A percentile compares a stretch with the other conserved stretches of the same genome.
These are phyloP conservation scores for Cecropterus lyciades DNA, from an alignment of 1,140 invertebrate species.

Conservation along the genomic window DNA sequence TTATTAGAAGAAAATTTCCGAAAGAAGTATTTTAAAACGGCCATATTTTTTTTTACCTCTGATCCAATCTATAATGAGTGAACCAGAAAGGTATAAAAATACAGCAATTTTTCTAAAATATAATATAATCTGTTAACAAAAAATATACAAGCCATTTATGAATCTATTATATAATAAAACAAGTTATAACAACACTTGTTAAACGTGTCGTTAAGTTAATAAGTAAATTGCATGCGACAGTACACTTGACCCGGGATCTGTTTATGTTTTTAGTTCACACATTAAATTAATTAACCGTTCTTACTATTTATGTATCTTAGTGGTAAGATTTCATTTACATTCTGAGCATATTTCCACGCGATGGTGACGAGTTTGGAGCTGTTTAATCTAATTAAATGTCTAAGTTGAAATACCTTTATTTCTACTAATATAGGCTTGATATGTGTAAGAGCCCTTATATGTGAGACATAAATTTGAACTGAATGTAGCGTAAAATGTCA, in stretches of 20 bases:
- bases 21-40: too few relatives aligned
- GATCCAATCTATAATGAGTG: too few relatives aligned
- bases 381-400: conserved; percentile 7
- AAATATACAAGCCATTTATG: too few relatives aligned
- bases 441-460: background rate
- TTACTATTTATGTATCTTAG: conserved; percentile 3
- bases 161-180: too few relatives aligned
- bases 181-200: too few relatives aligned
- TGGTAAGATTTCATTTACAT: conserved; percentile 7
- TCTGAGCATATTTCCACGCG: conserved; percentile 14
- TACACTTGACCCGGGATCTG: too few relatives aligned
- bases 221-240: background rate
- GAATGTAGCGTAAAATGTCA: background rate
- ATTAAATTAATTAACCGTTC: conserved; percentile 17
- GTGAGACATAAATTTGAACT: background rate
- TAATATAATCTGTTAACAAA: too few relatives aligned
- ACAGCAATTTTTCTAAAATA: too few relatives aligned
- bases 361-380: conserved; percentile 7
- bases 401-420: conserved; percentile 1
- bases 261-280: too few relatives aligned
- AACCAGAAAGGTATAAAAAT: too few relatives aligned
- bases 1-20: too few relatives aligned
- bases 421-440: background rate
- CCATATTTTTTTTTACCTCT: too few relatives aligned
- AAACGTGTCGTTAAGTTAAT: background rate